Base-by-base conservation (phyloP, 2,888 invertebrate species). In the Sclerodermus sp. region DNA sequence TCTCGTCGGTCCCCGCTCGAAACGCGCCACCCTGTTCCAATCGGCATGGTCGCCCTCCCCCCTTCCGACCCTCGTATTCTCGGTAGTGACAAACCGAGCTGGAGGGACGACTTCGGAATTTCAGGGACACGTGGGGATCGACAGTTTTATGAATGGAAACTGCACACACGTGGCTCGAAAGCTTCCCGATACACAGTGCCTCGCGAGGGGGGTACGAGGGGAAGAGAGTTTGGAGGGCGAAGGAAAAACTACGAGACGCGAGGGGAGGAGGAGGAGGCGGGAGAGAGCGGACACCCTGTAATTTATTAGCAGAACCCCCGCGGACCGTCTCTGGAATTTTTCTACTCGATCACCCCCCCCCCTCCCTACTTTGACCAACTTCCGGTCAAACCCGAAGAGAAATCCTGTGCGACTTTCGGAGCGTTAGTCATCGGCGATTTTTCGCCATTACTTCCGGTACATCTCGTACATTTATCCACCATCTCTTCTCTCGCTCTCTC, bases 251-350 rank as follows among this genome's bases (percentile, higher is more conserved):
- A 51, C 38, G 38, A 23, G n/a, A 30, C 31, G 42, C 38, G 38
- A 34, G 16, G 30, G 40, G 49, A 47, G 40, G 16, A 13, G 13
- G 5, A 18, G 18, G n/a, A 32, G 42, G 42, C 14, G 42, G 17
- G 29, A 23, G 47, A 41, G 29, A 41, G 29, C 63, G 66, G 62
- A 66, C 62, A 62, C 66, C 66, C 56, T 54, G 64, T 63, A 64
- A 64, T 64, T 64, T 64, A 66, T 64, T 66, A 66, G 66, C 63
- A 60, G 58, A 63, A 64, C 66, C 64, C n/a, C n/a, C n/a, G n/a
- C n/a, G n/a, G n/a, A n/a, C n/a, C n/a, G n/a, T n/a, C n/a, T n/a
- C 66, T 56, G 63, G 66, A 66, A 63, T 64, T 63, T 66, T 65
- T 60, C 58, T 55, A 56, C 56, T 62, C 65, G 32, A 54, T 63